These are phyloP conservation scores for Drosophila histrio DNA, from an alignment of 2,888 invertebrate genomes.

Conservation along the genomic window DNA sequence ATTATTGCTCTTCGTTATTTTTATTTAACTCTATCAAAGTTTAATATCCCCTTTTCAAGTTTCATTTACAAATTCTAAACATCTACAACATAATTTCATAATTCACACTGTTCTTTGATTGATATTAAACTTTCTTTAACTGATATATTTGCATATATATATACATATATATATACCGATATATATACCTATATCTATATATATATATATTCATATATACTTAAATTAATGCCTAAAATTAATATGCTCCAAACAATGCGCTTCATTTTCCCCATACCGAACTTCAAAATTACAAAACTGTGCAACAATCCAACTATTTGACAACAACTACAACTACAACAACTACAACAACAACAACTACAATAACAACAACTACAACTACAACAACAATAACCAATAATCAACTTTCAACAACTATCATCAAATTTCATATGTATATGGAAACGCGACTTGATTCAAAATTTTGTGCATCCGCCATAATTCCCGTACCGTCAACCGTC, in stretches of 20 bases:
- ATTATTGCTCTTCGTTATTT: constrained; percentile 17
- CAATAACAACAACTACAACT: constrained; percentile 50
- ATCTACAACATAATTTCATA: constrained; percentile 60
- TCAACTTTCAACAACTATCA: constrained; percentile 57
- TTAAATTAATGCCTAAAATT: constrained; percentile 50
- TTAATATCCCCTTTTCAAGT: neutral
- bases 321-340: constrained; percentile 53
- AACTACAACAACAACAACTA: constrained; percentile 31
- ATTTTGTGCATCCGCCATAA: constrained; percentile 71
- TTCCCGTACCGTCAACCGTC: constrained; percentile 40
- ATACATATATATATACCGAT: constrained; percentile 4
- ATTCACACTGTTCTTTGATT: constrained; percentile 57
- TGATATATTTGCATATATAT: constrained; percentile 20
- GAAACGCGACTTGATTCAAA: constrained; percentile 66
- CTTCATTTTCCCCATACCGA: constrained; percentile 66
- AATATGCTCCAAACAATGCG: constrained; percentile 64
- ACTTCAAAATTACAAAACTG: constrained; percentile 62
- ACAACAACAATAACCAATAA: constrained; percentile 30
- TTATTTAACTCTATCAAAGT: constrained; percentile 10
- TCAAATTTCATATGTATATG: constrained; percentile 60
- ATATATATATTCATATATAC: too few species aligned
- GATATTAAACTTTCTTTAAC: constrained; percentile 55
- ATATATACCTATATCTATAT: constrained; percentile 10
- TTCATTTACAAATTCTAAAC: constrained; percentile 24
- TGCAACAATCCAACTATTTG: constrained; percentile 43